Percentiles rank a stretch among this genome's conserved stretches.
These are phyloP conservation scores for Pandemis heparana DNA, from an alignment of 2,888 invertebrate genomes.

Conservation along the genomic window DNA sequence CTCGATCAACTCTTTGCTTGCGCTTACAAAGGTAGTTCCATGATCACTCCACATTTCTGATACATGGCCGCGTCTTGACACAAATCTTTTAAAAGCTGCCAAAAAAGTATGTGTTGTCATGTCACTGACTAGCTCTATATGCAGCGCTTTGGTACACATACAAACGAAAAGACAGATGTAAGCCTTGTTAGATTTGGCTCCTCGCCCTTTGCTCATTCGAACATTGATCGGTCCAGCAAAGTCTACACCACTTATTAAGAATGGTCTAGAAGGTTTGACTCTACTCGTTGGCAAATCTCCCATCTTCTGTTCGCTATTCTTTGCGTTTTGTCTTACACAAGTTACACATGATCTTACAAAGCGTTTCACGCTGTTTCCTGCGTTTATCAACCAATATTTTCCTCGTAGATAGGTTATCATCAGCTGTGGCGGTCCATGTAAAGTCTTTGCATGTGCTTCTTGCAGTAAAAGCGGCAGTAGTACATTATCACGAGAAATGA, in stretches of 20 bases:
- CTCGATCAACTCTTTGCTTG: conserved; percentile 2
- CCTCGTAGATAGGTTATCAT: conserved; percentile 6
- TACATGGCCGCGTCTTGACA: conserved; percentile 15
- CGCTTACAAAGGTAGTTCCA: conserved; percentile 29
- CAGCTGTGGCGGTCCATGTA: conserved; percentile 25
- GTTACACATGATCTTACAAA: conserved; percentile 5
- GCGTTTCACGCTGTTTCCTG: not conserved
- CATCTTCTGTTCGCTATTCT: not conserved
- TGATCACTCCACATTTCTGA: conserved; percentile 29
- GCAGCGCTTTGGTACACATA: conserved; percentile 2
- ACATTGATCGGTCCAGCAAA: conserved; percentile 9
- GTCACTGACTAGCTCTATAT: conserved; percentile 15
- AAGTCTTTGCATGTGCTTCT: conserved; percentile 26
- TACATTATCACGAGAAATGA: conserved; percentile 14
- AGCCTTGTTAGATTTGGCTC: conserved; percentile 7
- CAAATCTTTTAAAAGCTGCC: conserved; percentile 20
- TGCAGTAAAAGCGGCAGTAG: not conserved
- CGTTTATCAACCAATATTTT: conserved; percentile 7
- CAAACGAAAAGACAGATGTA: conserved; percentile 21
- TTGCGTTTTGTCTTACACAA: not conserved
- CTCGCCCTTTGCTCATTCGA: conserved; percentile 3
- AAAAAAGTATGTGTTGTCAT: conserved; percentile 15
- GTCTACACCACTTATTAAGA: not conserved
- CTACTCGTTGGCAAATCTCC: conserved; percentile 3
- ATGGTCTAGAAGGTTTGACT: conserved; percentile 26